Evolutionary conservation across 2,113 vertebrate genomes (phyloP).

Genomic region (Aphyosemion australe): DNA sequence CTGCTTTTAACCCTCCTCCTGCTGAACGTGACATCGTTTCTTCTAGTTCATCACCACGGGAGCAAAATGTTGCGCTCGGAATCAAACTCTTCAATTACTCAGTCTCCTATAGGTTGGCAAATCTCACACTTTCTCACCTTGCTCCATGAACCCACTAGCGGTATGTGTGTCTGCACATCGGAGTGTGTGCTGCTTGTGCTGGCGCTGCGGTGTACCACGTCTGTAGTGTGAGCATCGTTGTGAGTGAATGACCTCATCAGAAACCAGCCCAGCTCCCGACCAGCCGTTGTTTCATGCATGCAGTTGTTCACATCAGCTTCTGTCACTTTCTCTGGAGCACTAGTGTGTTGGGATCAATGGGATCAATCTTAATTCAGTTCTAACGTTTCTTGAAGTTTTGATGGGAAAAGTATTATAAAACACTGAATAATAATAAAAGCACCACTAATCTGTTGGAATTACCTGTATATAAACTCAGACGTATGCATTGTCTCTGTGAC

Average conservation of each 20-base stretch:
- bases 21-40: conserved; percentile 86
- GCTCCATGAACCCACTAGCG: conserved; percentile 81
- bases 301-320: conserved; percentile 44
- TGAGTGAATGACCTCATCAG: conserved; percentile 80
- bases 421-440: not conserved
- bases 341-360: conserved; percentile 11
- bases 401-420: not conserved
- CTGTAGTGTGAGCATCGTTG: conserved; percentile 50
- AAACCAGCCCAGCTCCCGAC: conserved; percentile 78
- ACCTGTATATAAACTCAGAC: not conserved
- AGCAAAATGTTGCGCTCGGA: conserved; percentile 99
- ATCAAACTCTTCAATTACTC: conserved; percentile 99
- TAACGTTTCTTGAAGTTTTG: no score
- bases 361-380: conserved; percentile 1
- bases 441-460: conserved; percentile 1
- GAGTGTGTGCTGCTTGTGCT: conserved; percentile 67
- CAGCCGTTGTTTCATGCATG: conserved; percentile 69
- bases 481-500: no score
- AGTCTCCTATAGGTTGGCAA: conserved; percentile 99
- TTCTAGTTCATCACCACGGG: conserved; percentile 99
- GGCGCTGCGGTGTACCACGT: conserved; percentile 47
- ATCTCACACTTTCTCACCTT: conserved; percentile 90
- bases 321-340: conserved; percentile 19
- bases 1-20: conserved; percentile 57
- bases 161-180: conserved; percentile 81